Evolutionary conservation across 1,140 invertebrate species (phyloP).

Genomic region (Oncopodura yosiiana): DNA sequence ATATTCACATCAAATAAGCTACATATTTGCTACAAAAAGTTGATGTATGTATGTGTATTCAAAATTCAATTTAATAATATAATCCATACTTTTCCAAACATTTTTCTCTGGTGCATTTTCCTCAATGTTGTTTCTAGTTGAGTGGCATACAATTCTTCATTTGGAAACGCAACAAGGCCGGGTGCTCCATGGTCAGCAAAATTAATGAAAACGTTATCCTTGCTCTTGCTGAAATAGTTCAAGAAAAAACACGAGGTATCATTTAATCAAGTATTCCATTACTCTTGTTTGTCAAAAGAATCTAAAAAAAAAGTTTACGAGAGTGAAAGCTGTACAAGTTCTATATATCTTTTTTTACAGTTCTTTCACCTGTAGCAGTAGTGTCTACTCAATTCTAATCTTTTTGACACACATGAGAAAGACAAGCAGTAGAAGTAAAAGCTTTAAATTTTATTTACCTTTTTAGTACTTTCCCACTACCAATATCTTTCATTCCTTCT

Average conservation of each 20-base stretch:
- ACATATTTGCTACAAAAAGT: too few species aligned
- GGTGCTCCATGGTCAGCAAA: slow-evolving; percentile 57
- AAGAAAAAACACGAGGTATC: slow-evolving; percentile 7
- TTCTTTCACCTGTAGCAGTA: slow-evolving; percentile 8
- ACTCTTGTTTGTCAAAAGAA: not conserved
- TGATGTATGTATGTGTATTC: too few species aligned
- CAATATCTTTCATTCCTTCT: slow-evolving; percentile 41
- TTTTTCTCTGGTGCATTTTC: slow-evolving; percentile 44
- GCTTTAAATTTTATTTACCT: slow-evolving; percentile 40
- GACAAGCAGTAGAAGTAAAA: not conserved
- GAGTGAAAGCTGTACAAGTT: not conserved
- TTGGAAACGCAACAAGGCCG: slow-evolving; percentile 50
- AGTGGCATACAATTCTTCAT: slow-evolving; percentile 36
- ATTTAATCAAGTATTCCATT: slow-evolving; percentile 34
- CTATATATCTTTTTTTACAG: not conserved
- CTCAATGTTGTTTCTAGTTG: slow-evolving; percentile 40
- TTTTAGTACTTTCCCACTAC: slow-evolving; percentile 47
- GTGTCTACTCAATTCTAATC: not conserved
- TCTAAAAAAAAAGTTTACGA: not conserved
- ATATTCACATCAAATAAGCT: too few species aligned
- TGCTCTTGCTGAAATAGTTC: slow-evolving; percentile 44
- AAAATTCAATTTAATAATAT: too few species aligned
- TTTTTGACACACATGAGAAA: not conserved
- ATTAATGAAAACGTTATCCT: slow-evolving; percentile 55
- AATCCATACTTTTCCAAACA: slow-evolving; percentile 42